Percentiles rank a stretch among this genome's conserved stretches.
phyloP scores from a whole-genome alignment of 92 coral and sea anemone species.

The Zoanthus sociatus region DNA sequence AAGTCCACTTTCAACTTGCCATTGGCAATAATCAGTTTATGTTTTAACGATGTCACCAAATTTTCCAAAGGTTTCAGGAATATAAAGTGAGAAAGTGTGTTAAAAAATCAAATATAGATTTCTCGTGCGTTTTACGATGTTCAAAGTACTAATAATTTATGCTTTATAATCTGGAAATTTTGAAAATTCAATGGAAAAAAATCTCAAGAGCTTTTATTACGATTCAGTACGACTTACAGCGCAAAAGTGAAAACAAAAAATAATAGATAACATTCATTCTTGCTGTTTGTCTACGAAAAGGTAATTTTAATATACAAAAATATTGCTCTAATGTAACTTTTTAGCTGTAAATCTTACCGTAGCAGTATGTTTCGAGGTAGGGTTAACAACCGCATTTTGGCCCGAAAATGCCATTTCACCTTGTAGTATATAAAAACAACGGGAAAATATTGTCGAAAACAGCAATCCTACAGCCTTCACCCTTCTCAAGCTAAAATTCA shows the following conservation, averaged over 20 bases:
- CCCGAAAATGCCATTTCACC: slow-evolving; percentile 59
- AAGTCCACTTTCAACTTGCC: not conserved
- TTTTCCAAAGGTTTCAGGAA: not conserved
- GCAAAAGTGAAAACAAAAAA: no score
- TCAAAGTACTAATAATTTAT: no score
- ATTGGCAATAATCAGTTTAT: not conserved
- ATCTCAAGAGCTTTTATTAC: no score
- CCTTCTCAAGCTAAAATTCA: slow-evolving; percentile 7
- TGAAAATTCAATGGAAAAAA: no score
- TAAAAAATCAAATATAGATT: not conserved
- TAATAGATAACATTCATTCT: no score
- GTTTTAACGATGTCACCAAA: not conserved
- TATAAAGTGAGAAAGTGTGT: not conserved
- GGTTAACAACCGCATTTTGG: slow-evolving; percentile 48
- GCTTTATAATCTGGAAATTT: no score
- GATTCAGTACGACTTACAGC: no score
- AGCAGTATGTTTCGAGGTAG: slow-evolving; percentile 78
- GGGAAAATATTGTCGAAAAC: slow-evolving; percentile 41
- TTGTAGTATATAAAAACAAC: slow-evolving; percentile 19
- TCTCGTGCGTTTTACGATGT: not conserved
- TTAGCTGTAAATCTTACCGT: slow-evolving; percentile 58
- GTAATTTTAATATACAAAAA: not conserved
- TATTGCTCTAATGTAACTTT: not conserved
- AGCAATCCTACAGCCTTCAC: slow-evolving; percentile 9
- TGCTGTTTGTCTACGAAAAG: no score